These are phyloP conservation scores for Hippocampus comes DNA, from an alignment of 2,113 vertebrate species.

Conservation along the genomic window DNA sequence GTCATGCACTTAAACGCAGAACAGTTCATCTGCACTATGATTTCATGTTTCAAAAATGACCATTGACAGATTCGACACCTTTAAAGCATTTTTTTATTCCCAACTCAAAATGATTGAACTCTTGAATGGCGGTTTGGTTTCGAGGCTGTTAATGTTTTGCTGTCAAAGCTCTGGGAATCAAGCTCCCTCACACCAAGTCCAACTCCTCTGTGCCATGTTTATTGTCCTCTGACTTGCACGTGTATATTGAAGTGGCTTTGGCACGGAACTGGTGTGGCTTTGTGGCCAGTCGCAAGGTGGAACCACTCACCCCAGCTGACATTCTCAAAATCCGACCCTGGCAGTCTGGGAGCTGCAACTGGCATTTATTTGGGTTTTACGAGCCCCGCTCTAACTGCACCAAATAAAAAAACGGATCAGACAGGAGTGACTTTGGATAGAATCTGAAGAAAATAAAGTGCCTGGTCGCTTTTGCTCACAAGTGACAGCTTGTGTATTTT, in stretches of 20 bases:
- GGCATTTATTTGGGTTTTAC: constrained; percentile 7
- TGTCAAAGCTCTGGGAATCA: background rate
- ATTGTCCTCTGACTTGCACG: constrained; percentile 5
- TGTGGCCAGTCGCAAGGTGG: constrained; percentile 1
- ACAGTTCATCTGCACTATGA: background rate
- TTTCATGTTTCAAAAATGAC: background rate
- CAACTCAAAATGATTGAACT: background rate
- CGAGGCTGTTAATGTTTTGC: background rate
- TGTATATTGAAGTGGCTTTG: constrained; percentile 6
- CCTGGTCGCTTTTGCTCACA: background rate
- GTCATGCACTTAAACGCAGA: background rate
- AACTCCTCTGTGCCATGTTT: background rate
- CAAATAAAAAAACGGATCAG: background rate
- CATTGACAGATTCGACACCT: background rate
- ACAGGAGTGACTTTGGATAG: background rate
- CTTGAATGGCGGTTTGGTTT: background rate
- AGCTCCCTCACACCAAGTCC: constrained; percentile 1
- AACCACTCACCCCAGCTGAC: constrained; percentile 4
- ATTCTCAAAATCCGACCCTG: background rate
- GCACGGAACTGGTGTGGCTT: background rate
- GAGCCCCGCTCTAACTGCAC: background rate
- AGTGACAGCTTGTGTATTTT: background rate
- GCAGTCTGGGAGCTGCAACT: background rate
- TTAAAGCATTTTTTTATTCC: background rate
- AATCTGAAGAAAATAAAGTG: background rate